Base-by-base conservation (phyloP, 2,113 vertebrate genomes). In the Hystrix cristata region DNA sequence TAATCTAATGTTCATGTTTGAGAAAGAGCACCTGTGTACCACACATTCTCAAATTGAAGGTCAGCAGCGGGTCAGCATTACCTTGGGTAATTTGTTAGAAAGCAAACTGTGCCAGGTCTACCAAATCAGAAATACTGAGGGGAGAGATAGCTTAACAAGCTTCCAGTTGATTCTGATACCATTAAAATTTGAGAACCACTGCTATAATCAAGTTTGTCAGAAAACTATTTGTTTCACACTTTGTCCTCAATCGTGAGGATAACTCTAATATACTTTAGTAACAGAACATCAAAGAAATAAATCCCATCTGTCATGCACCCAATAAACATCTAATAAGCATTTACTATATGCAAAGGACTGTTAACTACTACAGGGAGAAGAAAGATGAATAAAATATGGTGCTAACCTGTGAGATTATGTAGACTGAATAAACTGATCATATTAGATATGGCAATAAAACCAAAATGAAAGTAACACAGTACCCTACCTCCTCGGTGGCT, bases 201-300 rank as follows among this genome's bases (percentile, higher is more conserved):
- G 34, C 53, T 71, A 81, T 48, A 87, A 78, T 53, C 10, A 38
- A 80, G 59, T 38, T 31, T 74, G 11, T 67, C n/a, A 97, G 46
- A 94, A 94, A 95, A 90, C 14, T 27, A 13, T 79, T 84, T 91
- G 82, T 48, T 83, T 96, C 34, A 48, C 29, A 82, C 25, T 69
- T 71, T 93, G 19, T 86, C 46, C 18, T 85, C 29, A 86, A 1
- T 55, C 85, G n/a, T 69, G 60, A 79, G 19, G 23, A 83, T 53
- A 62, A 79, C 15, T 90, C n/a, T 89, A 76, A 67, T 62, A 86
- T 62, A 10, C 60, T 83, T 89, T 48, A 89, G 67, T 38, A 57
- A 80, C 3, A 78, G 0, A 55, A 94, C 38, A 25, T 72, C 86
- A 91, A 76, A 95, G 57, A 87, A 78, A 69, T 62, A 78, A 43